Percentiles rank a stretch among this genome's conserved stretches.
Evolutionary conservation across 2,888 invertebrate genomes (phyloP).

Genomic region (Drosophila atroscutellata): DNA sequence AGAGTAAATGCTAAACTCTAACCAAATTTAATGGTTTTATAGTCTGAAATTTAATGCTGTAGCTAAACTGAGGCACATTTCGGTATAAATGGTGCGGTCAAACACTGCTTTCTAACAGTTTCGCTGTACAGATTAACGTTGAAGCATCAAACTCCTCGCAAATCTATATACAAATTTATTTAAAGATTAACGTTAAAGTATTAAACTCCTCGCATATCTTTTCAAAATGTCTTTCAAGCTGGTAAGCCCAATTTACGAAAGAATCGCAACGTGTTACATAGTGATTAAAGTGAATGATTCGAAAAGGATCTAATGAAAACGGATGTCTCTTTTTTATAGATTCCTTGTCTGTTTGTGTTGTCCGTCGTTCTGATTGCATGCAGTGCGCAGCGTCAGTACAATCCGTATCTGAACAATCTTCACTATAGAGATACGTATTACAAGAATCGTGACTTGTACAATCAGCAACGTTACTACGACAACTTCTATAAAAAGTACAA

Average conservation of each 20-base stretch:
- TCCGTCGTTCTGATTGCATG: conserved; percentile 44
- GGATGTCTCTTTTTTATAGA: conserved; percentile 32
- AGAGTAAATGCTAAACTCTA: conserved; percentile 30
- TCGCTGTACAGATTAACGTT: conserved; percentile 50
- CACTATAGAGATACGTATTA: conserved; percentile 68
- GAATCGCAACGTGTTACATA: not conserved
- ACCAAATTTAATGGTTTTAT: conserved; percentile 56
- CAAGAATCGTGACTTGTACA: conserved; percentile 71
- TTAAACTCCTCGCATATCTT: conserved; percentile 2
- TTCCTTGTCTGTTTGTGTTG: conserved; percentile 48
- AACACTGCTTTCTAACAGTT: conserved; percentile 63
- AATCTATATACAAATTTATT: conserved; percentile 48
- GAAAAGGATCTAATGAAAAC: not conserved
- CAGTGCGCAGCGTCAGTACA: conserved; percentile 63
- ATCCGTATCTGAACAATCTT: conserved; percentile 66
- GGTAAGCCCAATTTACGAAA: conserved; percentile 44
- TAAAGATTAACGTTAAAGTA: conserved; percentile 49
- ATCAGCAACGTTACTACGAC: conserved; percentile 75
- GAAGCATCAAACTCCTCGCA: conserved; percentile 26
- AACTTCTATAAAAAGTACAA: conserved; percentile 76
- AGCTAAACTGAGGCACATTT: conserved; percentile 36
- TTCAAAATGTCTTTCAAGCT: conserved; percentile 62
- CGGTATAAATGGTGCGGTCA: conserved; percentile 62
- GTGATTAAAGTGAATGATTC: conserved; percentile 4
- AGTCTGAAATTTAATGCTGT: conserved; percentile 50